Base-by-base conservation (phyloP, 1,140 invertebrate species). In the Anoplophora glabripennis region DNA sequence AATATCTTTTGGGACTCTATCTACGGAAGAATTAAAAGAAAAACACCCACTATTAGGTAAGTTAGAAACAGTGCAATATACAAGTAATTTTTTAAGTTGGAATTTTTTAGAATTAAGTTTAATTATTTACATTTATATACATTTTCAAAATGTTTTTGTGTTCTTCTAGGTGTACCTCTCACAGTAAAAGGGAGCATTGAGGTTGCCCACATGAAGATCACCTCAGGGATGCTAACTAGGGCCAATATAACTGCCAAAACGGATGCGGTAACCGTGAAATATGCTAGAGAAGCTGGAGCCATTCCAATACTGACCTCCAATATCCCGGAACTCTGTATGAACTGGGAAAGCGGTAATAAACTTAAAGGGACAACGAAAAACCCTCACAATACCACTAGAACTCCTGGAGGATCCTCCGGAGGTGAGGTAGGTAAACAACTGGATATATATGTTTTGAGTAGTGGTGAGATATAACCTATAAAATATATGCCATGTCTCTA, bases 251-350 rank as follows among this genome's bases (percentile, higher is more conserved):
- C 81, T 36, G 88, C 90, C 0, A 74, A 77, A 21, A 75, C 81
- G 36, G 90, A 96, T 76, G 89, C 90, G 0, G 82, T 83, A 3
- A 83, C 84, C 8, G 86, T 96, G 0, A 76, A 74, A 18, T 77
- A 82, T 11, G 80, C 91, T 12, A 82, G 83, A 63, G 74, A 84
- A 38, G 87, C 89, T 36, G 63, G 95, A n/a, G 92, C 88, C 11
- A 95, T 98, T 63, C 86, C 89, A 3, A 73, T 96, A 9, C 83
- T 86, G n/a, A 86, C 93, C 0, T 95, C 92, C 12, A 98, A 96
- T 75, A 89, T 92, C 1, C 93, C 94, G 1, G 94, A 98, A 73
- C 77, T 94, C n/a, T 93, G 90, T 64, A 81, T 94, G 81, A 90
- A 88, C 75, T 94, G 89, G 85, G 94, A 98, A 75, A 92, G 89